Conservation (phyloP, 2,113 vertebrate genomes). For the Vulpes ferrilata region DNA sequence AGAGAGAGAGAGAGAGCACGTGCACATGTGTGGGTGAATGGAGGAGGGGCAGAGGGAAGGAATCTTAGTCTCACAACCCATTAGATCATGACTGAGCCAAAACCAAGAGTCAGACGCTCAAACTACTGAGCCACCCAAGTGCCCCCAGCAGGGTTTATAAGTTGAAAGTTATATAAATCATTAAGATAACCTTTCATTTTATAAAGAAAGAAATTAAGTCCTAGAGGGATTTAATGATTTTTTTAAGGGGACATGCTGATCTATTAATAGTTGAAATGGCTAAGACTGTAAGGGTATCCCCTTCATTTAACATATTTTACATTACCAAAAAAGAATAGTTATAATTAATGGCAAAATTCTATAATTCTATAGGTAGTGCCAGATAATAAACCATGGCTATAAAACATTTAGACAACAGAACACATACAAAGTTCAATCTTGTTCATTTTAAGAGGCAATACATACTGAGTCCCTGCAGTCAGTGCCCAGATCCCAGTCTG, state of each 20-base stretch:
- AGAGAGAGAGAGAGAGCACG: neutral
- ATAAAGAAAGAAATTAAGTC: slow-evolving; percentile 27
- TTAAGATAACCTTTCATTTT: neutral
- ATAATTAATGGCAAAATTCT: neutral
- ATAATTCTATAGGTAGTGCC: neutral
- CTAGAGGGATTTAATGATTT: neutral
- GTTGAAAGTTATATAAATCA: neutral
- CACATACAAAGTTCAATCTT: neutral
- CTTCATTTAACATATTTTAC: neutral
- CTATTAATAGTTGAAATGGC: neutral
- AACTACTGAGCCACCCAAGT: neutral
- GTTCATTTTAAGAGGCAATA: neutral
- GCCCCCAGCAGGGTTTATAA: neutral
- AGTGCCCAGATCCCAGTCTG: neutral
- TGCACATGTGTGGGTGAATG: neutral
- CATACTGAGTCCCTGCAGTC: neutral
- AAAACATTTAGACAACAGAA: neutral
- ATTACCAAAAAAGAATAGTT: neutral
- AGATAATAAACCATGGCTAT: neutral
- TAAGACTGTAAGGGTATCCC: neutral
- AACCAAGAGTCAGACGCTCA: neutral
- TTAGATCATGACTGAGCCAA: neutral
- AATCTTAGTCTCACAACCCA: neutral
- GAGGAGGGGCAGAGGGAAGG: neutral
- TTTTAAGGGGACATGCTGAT: neutral